Evolutionary conservation across 23 tunicate genomes (phyloP).

Genomic region (Ascidia mentula): DNA sequence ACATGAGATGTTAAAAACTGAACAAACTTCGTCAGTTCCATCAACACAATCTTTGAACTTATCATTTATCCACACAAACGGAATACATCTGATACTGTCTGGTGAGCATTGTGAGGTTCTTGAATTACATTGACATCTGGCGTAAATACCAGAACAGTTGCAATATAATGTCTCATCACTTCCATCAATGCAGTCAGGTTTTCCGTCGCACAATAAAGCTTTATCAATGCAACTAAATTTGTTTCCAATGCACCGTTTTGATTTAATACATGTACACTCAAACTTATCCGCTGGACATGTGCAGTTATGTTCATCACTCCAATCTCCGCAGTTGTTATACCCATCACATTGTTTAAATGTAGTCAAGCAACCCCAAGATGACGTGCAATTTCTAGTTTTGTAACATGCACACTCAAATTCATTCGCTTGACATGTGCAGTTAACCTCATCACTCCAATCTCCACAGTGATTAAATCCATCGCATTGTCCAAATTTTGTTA

Average conservation of each 20-base stretch:
- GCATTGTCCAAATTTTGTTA: neutral
- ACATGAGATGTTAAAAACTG: neutral
- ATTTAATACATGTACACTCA: neutral
- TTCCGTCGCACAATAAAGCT: neutral
- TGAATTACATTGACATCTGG: neutral
- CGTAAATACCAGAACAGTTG: neutral
- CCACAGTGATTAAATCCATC: neutral
- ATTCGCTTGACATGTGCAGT: neutral
- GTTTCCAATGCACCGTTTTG: neutral
- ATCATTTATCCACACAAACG: neutral
- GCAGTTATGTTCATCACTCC: neutral
- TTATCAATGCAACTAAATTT: neutral
- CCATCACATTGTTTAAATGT: neutral
- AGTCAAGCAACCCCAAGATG: neutral
- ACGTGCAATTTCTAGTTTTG: neutral
- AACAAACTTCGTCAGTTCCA: constrained; percentile 7
- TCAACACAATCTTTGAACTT: neutral
- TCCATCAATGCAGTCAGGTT: neutral
- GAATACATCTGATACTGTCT: neutral
- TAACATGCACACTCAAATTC: neutral
- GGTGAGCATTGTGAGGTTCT: neutral
- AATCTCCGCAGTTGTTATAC: neutral
- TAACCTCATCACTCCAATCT: neutral
- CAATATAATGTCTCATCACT: neutral
- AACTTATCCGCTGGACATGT: constrained; percentile 1